These are phyloP conservation scores for Podargus strigoides DNA, from an alignment of 2,797 vertebrate genomes.

Conservation along the genomic window DNA sequence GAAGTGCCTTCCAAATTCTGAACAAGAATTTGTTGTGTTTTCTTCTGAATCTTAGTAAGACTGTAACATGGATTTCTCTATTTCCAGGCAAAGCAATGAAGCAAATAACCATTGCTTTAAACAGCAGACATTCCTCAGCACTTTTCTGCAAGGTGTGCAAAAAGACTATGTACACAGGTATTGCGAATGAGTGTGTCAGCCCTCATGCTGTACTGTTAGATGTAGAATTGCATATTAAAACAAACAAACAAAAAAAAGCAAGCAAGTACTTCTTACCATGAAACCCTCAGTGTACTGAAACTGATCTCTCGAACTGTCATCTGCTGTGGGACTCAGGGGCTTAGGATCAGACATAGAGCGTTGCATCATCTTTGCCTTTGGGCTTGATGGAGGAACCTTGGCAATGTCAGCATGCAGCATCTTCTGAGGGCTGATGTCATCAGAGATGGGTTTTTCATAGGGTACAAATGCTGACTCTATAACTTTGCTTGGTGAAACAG, in stretches of 20 bases:
- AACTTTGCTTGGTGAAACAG: constrained; percentile 88
- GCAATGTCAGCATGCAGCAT: constrained; percentile 86
- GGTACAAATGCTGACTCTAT: constrained; percentile 85
- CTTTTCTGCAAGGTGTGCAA: background rate
- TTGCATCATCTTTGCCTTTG: constrained; percentile 89
- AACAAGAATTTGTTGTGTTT: background rate
- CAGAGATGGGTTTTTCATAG: constrained; percentile 91
- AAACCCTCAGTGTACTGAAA: constrained; percentile 91
- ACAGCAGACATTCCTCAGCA: background rate
- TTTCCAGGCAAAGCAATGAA: background rate
- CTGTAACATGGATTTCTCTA: background rate
- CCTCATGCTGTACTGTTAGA: background rate
- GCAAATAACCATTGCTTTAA: background rate
- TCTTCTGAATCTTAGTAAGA: background rate
- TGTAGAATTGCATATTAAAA: background rate
- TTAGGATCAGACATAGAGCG: constrained; percentile 95
- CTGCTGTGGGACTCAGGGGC: constrained; percentile 90
- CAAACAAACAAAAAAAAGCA: constrained; percentile 12
- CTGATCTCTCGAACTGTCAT: constrained; percentile 87
- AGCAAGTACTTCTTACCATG: constrained; percentile 84
- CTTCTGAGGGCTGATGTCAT: constrained; percentile 83
- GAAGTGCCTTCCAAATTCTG: background rate
- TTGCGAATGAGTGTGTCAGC: background rate
- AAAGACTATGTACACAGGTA: background rate
- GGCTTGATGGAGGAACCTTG: constrained; percentile 86